phyloP scores from a whole-genome alignment of 2,113 vertebrate genomes.

The Capra hircus region DNA sequence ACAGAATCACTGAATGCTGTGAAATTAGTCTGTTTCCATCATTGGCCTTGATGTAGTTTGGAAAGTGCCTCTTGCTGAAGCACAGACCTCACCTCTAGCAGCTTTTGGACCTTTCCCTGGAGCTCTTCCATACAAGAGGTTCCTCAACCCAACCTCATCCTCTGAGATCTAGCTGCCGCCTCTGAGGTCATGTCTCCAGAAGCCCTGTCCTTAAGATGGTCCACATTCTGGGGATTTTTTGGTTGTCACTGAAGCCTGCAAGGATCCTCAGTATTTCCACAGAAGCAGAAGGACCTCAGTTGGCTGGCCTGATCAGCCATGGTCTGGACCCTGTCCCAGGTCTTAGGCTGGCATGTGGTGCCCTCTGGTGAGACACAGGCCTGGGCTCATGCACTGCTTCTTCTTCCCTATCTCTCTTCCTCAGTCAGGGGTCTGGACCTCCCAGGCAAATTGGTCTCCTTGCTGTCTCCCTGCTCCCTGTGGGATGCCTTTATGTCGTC shows the following conservation, averaged over 20 bases:
- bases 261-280: not conserved
- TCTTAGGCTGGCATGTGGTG: not conserved
- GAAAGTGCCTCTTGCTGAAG: not conserved
- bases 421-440: not conserved
- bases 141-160: not conserved
- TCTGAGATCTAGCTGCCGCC: not conserved
- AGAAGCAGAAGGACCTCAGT: not conserved
- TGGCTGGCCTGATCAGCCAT: not conserved
- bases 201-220: too few relatives aligned
- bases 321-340: not conserved
- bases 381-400: rapidly evolving
- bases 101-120: not conserved
- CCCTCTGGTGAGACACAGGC: not conserved
- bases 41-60: not conserved
- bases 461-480: not conserved
- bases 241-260: not conserved
- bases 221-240: not conserved
- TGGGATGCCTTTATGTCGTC: not conserved
- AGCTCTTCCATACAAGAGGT: not conserved
- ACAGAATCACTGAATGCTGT: not conserved
- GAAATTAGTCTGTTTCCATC: not conserved
- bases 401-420: not conserved
- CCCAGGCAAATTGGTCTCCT: not conserved
- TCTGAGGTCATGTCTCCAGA: not conserved
- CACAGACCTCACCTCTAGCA: not conserved